Evolutionary conservation across 2,113 vertebrate species (phyloP).

Genomic region (Entomyzon cyanotis): DNA sequence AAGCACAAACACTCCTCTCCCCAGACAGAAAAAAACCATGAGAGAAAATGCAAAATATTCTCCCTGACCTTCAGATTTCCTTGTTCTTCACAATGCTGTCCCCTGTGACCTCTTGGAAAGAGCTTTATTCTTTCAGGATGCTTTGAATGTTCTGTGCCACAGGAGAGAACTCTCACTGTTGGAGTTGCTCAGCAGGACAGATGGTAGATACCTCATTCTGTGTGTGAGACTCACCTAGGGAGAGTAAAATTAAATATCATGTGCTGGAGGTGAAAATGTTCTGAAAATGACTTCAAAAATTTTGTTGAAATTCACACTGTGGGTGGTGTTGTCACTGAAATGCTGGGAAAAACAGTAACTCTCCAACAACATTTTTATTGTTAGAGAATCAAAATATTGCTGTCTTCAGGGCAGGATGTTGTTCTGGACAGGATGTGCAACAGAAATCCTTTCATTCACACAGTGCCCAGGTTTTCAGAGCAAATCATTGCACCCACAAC

Average conservation of each 20-base stretch:
- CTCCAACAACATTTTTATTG: too few species aligned
- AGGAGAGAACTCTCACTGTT: neutral
- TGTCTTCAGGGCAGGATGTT: neutral
- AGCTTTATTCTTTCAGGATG: neutral
- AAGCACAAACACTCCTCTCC: too few species aligned
- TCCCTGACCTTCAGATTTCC: too few species aligned
- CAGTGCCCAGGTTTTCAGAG: neutral
- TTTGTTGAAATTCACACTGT: neutral
- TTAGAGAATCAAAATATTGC: too few species aligned
- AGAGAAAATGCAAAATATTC: too few species aligned
- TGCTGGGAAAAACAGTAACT: too few species aligned
- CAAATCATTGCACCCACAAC: neutral
- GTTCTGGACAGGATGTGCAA: neutral
- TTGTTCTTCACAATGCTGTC: too few species aligned
- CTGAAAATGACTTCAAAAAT: neutral
- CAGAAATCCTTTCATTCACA: neutral
- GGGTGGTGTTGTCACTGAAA: neutral
- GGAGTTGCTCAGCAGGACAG: neutral
- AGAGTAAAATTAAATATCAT: too few species aligned
- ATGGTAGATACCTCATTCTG: neutral
- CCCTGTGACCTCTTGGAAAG: neutral
- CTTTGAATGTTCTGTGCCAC: neutral
- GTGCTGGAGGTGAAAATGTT: neutral
- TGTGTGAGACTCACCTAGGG: too few species aligned
- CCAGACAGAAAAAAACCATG: too few species aligned